Conservation (phyloP, 2,888 invertebrate species). For the Aproaerema taeniolella region DNA sequence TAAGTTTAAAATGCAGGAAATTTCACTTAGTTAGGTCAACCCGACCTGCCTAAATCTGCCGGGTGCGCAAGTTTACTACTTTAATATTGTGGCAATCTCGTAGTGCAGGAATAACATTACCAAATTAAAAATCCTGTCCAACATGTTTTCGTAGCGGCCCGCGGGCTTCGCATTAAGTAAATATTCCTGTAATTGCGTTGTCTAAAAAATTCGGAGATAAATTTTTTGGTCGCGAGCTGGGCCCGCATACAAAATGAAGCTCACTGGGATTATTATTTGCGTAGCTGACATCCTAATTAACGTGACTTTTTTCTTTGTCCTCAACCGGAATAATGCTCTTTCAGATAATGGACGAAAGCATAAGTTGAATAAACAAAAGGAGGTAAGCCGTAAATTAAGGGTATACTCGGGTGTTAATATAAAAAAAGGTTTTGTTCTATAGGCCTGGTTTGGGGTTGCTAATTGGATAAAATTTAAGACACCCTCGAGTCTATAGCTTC, state of each 20-base stretch:
- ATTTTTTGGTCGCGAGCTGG: conserved; percentile 51
- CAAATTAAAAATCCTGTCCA: conserved; percentile 41
- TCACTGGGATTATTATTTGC: conserved; percentile 66
- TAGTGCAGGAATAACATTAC: conserved; percentile 21
- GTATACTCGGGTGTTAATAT: conserved; percentile 3
- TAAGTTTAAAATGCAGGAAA: too few relatives aligned
- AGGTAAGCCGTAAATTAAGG: conserved; percentile 11
- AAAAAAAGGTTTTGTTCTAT: conserved; percentile 7
- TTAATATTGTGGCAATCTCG: conserved; percentile 24
- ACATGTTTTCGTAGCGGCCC: conserved; percentile 41
- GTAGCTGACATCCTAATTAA: conserved; percentile 69
- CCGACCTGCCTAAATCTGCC: conserved; percentile 4
- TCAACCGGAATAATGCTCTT: conserved; percentile 41
- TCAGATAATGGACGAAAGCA: conserved; percentile 38
- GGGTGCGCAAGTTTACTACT: conserved; percentile 30
- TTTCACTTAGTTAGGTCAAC: not conserved
- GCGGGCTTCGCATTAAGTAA: conserved; percentile 51
- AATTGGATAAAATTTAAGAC: conserved; percentile 7
- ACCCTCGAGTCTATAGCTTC: too few relatives aligned
- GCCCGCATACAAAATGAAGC: conserved; percentile 64
- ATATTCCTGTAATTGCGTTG: conserved; percentile 67
- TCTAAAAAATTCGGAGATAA: conserved; percentile 60
- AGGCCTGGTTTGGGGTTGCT: conserved; percentile 3
- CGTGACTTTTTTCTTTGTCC: conserved; percentile 59
- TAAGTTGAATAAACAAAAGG: conserved; percentile 15